Evolutionary conservation across 1,140 invertebrate species (phyloP).

Genomic region (Muscidifurax raptorellus): DNA sequence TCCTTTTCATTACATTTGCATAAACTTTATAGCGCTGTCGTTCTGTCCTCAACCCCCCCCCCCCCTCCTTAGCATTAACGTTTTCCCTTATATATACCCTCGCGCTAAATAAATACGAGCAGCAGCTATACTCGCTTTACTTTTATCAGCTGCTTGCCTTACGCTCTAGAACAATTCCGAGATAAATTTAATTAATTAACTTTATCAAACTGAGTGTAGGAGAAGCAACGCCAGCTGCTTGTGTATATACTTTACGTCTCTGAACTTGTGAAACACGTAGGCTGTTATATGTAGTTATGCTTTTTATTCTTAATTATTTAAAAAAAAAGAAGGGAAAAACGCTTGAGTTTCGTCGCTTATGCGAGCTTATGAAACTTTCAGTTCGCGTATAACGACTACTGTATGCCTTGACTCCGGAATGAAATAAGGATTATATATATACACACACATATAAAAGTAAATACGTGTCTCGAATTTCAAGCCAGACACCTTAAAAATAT

Average conservation of each 20-base stretch:
- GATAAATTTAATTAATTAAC: conserved; percentile 42
- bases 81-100: background rate
- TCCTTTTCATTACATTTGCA: background rate
- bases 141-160: background rate
- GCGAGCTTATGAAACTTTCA: too few relatives aligned
- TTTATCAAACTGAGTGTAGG: background rate
- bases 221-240: background rate
- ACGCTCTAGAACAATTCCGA: conserved; percentile 4
- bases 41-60: too few relatives aligned
- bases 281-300: too few relatives aligned
- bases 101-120: background rate
- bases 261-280: background rate
- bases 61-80: too few relatives aligned
- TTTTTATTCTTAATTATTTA: too few relatives aligned
- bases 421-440: background rate
- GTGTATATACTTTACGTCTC: background rate
- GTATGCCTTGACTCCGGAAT: too few relatives aligned
- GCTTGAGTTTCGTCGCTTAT: too few relatives aligned
- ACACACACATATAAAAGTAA: too few relatives aligned
- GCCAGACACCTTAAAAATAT: background rate
- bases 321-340: too few relatives aligned
- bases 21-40: background rate
- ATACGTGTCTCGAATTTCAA: background rate
- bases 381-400: too few relatives aligned
- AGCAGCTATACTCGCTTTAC: background rate